Base-by-base conservation (phyloP, 2,113 vertebrate genomes). In the Corynorhinus townsendii region DNA sequence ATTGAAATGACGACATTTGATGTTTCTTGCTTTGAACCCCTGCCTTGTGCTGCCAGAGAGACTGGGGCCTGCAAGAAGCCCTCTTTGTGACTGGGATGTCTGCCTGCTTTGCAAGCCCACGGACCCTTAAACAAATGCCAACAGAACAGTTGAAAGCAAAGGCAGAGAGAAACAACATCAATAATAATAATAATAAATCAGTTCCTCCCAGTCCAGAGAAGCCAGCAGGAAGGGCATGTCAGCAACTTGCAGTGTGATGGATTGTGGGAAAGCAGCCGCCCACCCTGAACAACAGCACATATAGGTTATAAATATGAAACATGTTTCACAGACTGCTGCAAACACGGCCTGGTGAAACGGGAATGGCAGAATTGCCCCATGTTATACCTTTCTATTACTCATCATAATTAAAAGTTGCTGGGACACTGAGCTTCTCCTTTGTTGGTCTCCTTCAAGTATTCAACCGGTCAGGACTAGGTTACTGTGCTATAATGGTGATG, bases 81-180 rank as follows among this genome's bases (percentile, higher is more conserved):
- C 92, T 97, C 81, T 95, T 93, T 81, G 54, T 94, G 71, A 71
- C 15, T 80, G 11, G 10, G 10, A 5, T 88, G 92, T 96, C 83
- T 96, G 72, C 81, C 86, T 86, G 49, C 90, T 86, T 75, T 96
- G 95, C 47, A 95, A 97, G 69, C 90, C 94, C 86, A 93, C 96
- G 87, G 88, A 97, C 85, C 84, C 73, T 97, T 97, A 97, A 97
- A 98, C 96, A 87, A 97, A 97, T 96, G 90, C 85, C 94, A 97
- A 73, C 82, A n/a, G 76, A 82, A 97, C 80, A 94, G 90, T 94
- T 97, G 95, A 97, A 98, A 97, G 92, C 40, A 93, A 73, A 97
- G 68, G 72, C 84, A 97, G 38, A 54, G 81, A 92, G 88, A 96
- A 90, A 89, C 52, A 92, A 45, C 49, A 71, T n/a, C 56, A 71